Evolutionary conservation across 2,797 vertebrate species (phyloP).

Genomic region (Otolemur crassicaudatus): DNA sequence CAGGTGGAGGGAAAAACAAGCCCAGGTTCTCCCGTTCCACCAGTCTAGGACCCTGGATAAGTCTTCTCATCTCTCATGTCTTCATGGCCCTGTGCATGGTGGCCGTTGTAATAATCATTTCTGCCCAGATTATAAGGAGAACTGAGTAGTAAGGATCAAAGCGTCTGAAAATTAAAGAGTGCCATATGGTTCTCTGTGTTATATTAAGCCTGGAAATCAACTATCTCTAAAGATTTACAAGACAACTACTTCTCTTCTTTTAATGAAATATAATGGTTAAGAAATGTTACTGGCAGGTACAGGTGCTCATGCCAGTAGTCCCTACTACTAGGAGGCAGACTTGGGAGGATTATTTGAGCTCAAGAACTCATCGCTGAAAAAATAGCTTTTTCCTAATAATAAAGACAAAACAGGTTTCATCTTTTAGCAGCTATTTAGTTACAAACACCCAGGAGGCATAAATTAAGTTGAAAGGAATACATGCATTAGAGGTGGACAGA

Average conservation of each 20-base stretch:
- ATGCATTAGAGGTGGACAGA: not conserved
- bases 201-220: not conserved
- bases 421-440: not conserved
- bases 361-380: too few relatives aligned
- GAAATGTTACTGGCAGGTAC: not conserved
- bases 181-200: not conserved
- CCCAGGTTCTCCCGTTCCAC: not conserved
- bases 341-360: too few relatives aligned
- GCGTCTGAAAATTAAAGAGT: not conserved
- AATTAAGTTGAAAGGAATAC: slow-evolving; percentile 10
- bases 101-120: not conserved
- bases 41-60: not conserved
- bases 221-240: not conserved
- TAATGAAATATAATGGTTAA: not conserved
- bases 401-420: not conserved
- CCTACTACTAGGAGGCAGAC: too few relatives aligned
- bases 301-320: too few relatives aligned
- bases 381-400: too few relatives aligned
- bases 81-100: not conserved
- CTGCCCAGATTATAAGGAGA: not conserved
- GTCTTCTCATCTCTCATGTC: not conserved
- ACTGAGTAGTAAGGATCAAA: not conserved
- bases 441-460: not conserved
- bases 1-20: not conserved
- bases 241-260: slow-evolving; percentile 2